Percentiles rank a stretch among this genome's conserved stretches.
phyloP scores from a whole-genome alignment of 2,888 invertebrate species.

The Apamea sordens region DNA sequence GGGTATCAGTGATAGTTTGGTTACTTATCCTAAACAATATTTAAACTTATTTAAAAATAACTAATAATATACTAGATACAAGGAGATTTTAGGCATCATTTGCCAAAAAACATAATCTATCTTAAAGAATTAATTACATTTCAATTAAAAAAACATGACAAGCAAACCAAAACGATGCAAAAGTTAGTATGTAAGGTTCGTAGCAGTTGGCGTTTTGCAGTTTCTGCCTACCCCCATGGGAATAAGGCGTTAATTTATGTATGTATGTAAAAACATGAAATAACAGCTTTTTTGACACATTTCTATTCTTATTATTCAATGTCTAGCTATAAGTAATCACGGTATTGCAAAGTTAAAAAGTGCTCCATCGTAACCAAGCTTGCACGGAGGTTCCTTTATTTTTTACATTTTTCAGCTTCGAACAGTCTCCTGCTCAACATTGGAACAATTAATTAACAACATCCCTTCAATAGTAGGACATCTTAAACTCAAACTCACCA shows the following conservation, averaged over 20 bases:
- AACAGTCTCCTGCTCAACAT: neutral
- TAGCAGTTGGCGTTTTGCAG: too few relatives aligned
- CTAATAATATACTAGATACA: too few relatives aligned
- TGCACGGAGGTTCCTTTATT: slow-evolving; percentile 30
- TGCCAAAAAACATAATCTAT: too few relatives aligned
- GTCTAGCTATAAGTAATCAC: slow-evolving; percentile 48
- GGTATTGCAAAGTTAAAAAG: slow-evolving; percentile 62
- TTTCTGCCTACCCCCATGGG: too few relatives aligned
- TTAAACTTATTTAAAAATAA: too few relatives aligned
- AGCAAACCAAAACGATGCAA: too few relatives aligned
- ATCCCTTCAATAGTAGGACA: neutral
- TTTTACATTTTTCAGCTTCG: slow-evolving; percentile 41
- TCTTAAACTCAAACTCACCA: neutral
- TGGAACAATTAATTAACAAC: neutral
- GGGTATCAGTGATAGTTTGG: too few relatives aligned
- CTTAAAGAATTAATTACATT: neutral
- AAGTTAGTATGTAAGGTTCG: too few relatives aligned
- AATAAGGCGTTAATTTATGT: too few relatives aligned
- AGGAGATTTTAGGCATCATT: too few relatives aligned
- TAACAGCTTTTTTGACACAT: slow-evolving; percentile 54
- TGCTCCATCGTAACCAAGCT: slow-evolving; percentile 52
- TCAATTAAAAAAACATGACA: neutral
- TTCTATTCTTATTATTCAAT: slow-evolving; percentile 17
- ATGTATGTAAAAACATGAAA: neutral
- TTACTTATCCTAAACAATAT: too few relatives aligned